A percentile compares a stretch with the other conserved stretches of the same genome.
Conservation (phyloP, 2,888 invertebrate species). For the Ormyrus pomaceus region DNA sequence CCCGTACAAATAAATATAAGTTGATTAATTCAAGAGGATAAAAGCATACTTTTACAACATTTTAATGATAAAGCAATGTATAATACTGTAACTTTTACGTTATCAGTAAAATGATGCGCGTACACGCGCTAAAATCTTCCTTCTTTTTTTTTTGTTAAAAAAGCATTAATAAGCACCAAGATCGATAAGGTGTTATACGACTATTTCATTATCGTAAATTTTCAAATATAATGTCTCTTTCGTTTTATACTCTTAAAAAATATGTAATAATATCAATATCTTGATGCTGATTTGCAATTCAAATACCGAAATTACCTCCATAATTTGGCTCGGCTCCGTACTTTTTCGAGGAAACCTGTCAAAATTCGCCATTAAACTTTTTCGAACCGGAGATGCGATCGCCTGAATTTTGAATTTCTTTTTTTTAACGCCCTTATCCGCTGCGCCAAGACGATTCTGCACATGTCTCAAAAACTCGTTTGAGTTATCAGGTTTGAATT, state of each 20-base stretch:
- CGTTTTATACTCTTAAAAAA: constrained; percentile 1
- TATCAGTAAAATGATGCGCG: constrained; percentile 24
- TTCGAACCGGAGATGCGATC: no score
- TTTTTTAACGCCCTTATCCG: no score
- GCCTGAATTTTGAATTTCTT: no score
- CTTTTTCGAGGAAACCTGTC: no score
- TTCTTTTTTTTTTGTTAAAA: constrained; percentile 11
- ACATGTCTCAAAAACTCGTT: no score
- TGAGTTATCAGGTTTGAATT: no score
- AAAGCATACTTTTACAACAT: constrained; percentile 32
- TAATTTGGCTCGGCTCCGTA: no score
- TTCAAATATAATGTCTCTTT: constrained; percentile 10
- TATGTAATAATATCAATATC: background rate
- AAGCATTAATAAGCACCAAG: constrained; percentile 22
- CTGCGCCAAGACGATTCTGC: no score
- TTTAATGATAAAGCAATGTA: constrained; percentile 14
- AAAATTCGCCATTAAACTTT: no score
- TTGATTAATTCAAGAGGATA: constrained; percentile 45
- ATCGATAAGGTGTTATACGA: constrained; percentile 23
- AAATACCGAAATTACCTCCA: no score
- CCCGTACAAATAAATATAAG: constrained; percentile 32
- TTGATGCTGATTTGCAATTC: no score
- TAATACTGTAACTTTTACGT: constrained; percentile 16
- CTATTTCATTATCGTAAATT: constrained; percentile 25
- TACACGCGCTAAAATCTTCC: background rate